Evolutionary conservation across 2,888 invertebrate species (phyloP), one percentile per base, ranked within the genome.

Genomic region (Machimus rusticus): DNA sequence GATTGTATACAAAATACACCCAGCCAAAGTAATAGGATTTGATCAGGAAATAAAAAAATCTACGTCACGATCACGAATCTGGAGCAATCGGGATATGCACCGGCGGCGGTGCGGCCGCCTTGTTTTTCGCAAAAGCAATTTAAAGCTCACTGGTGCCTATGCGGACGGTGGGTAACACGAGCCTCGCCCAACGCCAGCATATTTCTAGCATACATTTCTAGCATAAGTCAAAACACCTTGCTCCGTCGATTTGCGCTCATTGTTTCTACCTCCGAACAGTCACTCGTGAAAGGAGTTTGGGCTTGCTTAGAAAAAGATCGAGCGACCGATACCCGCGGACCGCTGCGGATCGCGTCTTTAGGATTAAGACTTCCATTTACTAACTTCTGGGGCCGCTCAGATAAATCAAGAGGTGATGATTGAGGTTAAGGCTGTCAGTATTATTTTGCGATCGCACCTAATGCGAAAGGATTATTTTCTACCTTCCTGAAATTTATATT

Each of bases 41-140:
- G 28, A 37, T 14, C n/a, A 76, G 34, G 34, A 37, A 66, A 66
- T 14, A 34, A 76, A 76, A 76, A 76, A 76, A 76, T n/a, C 76
- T n/a, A 37, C 76, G 76, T 76, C 76, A 76, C 76, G 76, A 76
- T 76, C 37, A 34, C 76, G 76, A 76, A 76, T 76, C 37, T 76
- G 37, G 76, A 76, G 76, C 76, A 76, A 34, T 76, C 76, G 37
- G 76, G 66, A 66, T 66, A 66, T 66, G 66, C 66, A 66, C 66
- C 66, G 23, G 66, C 66, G 66, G 51, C 51, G 51, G 51, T n/a
- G 51, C 51, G 51, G 51, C 51, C 28, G 28, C 66, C 23, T 28
- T 19, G 28, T 19, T 66, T 66, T 66, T 66, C 66, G 23, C 28
- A 28, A 66, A 66, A 66, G 23, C 66, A 66, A 66, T 66, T 28